Conservation (phyloP, 1,140 invertebrate genomes). For the Bombyx mori region ASM3026992v2 NC_085110.1:14166001-14166500, state of each 20-base stretch:
- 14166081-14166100: no score
- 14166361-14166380: constrained; percentile 37
- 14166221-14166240: constrained; percentile 1
- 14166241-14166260: neutral
- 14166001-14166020: no score
- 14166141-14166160: no score
- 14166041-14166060: no score
- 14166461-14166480: constrained; percentile 69
- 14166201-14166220: neutral
- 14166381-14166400: constrained; percentile 29
- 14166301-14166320: constrained; percentile 50
- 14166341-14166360: constrained; percentile 55
- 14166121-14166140: no score
- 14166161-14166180: no score
- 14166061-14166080: no score
- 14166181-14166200: no score
- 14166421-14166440: constrained; percentile 49
- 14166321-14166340: constrained; percentile 53
- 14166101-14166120: no score
- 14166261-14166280: constrained; percentile 66
- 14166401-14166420: constrained; percentile 32
- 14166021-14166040: no score
- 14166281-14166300: constrained; percentile 58
- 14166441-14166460: constrained; percentile 70
- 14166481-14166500: constrained; percentile 58